A percentile compares a stretch with the other conserved stretches of the same genome.
Conservation (phyloP, 2,113 vertebrate genomes). For the Picathartes gymnocephalus region DNA sequence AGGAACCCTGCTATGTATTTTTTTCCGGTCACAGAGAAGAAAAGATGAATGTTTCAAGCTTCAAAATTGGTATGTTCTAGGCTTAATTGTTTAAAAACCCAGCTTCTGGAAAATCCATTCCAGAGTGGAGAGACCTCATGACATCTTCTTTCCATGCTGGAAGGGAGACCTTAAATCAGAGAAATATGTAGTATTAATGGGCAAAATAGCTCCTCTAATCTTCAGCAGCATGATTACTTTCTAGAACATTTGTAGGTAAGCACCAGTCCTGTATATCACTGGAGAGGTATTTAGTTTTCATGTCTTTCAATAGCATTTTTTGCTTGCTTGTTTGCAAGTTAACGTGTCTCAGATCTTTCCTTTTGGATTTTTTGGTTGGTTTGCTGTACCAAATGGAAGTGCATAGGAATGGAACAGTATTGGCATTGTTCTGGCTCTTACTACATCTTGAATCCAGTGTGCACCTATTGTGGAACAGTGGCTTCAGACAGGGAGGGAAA, state of each 20-base stretch:
- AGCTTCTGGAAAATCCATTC: not conserved
- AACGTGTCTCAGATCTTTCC: not conserved
- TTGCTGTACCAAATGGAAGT: not conserved
- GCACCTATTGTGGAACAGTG: not conserved
- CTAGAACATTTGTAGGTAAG: not conserved
- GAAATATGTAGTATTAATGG: not conserved
- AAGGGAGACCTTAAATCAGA: not conserved
- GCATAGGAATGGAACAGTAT: not conserved
- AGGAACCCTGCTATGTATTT: rapidly evolving
- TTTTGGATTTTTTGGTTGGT: not conserved
- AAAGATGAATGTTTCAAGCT: not conserved
- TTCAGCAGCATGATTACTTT: not conserved
- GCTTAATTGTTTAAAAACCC: not conserved
- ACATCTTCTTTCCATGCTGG: not conserved
- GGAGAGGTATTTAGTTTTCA: not conserved
- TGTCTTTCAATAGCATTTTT: not conserved
- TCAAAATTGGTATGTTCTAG: not conserved
- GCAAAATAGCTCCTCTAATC: not conserved
- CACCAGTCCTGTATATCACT: not conserved
- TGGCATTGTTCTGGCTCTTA: not conserved
- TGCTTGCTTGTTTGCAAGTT: not conserved
- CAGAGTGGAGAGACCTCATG: not conserved
- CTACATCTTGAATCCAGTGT: not conserved
- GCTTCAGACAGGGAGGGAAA: not conserved
- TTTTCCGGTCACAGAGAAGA: not conserved